Conservation (phyloP, 1,140 invertebrate species). For the Asbolus verrucosus region DNA sequence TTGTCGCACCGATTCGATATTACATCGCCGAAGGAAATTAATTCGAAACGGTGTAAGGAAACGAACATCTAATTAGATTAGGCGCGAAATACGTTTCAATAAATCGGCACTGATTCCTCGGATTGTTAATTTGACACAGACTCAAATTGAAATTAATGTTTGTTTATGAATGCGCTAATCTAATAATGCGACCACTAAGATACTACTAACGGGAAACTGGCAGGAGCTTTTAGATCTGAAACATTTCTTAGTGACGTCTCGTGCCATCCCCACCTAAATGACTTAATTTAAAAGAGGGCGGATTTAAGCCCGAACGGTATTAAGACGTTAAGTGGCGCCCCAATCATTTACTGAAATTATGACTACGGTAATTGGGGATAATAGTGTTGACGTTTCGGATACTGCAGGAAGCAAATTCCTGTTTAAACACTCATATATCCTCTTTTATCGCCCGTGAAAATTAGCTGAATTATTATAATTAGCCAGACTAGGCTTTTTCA, state of each 20-base stretch:
- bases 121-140: slow-evolving; percentile 53
- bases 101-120: slow-evolving; percentile 25
- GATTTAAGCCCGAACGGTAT: slow-evolving; percentile 51
- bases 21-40: no score
- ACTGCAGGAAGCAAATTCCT: slow-evolving; percentile 45
- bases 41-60: no score
- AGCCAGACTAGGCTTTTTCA: not conserved
- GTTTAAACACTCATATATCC: slow-evolving; percentile 47
- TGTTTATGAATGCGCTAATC: slow-evolving; percentile 56
- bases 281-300: slow-evolving; percentile 54
- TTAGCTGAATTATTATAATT: slow-evolving; percentile 17
- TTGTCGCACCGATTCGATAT: slow-evolving; percentile 1
- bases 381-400: slow-evolving; percentile 51
- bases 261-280: slow-evolving; percentile 49
- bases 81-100: not conserved
- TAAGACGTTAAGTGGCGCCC: slow-evolving; percentile 53
- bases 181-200: slow-evolving; percentile 54
- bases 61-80: not conserved
- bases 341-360: slow-evolving; percentile 51
- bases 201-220: slow-evolving; percentile 51
- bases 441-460: slow-evolving; percentile 44
- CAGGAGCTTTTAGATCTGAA: slow-evolving; percentile 49
- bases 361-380: slow-evolving; percentile 52
- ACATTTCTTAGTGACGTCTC: slow-evolving; percentile 49
- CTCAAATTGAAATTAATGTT: slow-evolving; percentile 57